A percentile compares a stretch with the other conserved stretches of the same genome.
These are phyloP conservation scores for Augochlora pura DNA, from an alignment of 1,140 invertebrate species.

Conservation along the genomic window DNA sequence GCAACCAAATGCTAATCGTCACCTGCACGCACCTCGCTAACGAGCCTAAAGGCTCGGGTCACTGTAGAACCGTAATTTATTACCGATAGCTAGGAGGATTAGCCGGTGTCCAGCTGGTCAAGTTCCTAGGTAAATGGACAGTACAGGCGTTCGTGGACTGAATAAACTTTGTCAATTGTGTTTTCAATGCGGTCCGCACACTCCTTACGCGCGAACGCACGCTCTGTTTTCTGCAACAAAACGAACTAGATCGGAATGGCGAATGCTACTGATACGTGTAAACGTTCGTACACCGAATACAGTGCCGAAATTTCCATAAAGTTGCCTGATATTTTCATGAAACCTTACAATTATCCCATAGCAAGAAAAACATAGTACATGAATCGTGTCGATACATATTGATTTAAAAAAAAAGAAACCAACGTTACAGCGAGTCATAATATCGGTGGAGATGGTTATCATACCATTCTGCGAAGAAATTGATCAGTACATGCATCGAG, in stretches of 20 bases:
- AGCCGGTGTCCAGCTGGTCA: slow-evolving; percentile 28
- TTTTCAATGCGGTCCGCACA: neutral
- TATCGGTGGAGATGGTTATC: no score
- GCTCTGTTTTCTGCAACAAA: neutral
- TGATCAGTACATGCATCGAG: no score
- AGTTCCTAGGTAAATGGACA: slow-evolving; percentile 20
- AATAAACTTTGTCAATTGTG: slow-evolving; percentile 5
- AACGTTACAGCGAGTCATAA: no score
- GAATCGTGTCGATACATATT: no score
- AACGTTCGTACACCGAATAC: slow-evolving; percentile 7
- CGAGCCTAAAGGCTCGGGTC: slow-evolving; percentile 29
- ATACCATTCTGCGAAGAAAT: no score
- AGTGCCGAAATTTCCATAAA: no score
- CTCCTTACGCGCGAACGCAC: neutral
- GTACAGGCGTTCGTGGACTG: slow-evolving; percentile 14
- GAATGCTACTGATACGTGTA: slow-evolving; percentile 27
- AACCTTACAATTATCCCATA: no score
- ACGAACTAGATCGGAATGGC: slow-evolving; percentile 24
- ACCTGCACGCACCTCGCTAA: slow-evolving; percentile 35
- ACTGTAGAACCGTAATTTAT: slow-evolving; percentile 52
- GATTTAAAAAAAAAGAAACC: no score
- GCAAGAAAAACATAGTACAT: no score
- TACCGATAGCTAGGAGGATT: slow-evolving; percentile 34
- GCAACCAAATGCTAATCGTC: slow-evolving; percentile 44
- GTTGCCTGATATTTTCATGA: no score